Conservation (phyloP, 2,113 vertebrate species). For the Reinhardtius hippoglossoides region DNA sequence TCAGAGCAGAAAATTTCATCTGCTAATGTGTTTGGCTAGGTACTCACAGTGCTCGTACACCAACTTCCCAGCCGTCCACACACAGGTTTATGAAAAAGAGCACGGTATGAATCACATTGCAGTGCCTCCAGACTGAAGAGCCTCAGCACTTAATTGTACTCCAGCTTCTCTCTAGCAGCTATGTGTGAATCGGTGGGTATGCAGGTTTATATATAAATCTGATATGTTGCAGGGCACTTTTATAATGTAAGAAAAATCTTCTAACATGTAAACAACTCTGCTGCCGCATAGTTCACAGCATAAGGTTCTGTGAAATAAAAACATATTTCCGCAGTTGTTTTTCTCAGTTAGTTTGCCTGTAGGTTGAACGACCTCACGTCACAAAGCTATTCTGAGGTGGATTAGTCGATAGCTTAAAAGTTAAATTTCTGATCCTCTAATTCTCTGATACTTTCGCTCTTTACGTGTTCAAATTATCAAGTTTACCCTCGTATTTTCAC, state of each 20-base stretch:
- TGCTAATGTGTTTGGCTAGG: constrained; percentile 68
- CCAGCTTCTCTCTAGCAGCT: constrained; percentile 21
- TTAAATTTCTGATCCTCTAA: neutral
- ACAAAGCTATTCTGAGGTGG: neutral
- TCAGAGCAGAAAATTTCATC: constrained; percentile 69
- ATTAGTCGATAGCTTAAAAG: too few relatives aligned
- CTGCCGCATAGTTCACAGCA: neutral
- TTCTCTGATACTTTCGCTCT: too few relatives aligned
- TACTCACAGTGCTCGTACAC: constrained; percentile 46
- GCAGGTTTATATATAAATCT: constrained; percentile 28
- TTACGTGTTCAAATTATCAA: too few relatives aligned
- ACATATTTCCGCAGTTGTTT: neutral
- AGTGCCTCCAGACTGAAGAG: constrained; percentile 56
- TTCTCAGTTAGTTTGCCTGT: neutral
- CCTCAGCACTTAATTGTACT: constrained; percentile 48
- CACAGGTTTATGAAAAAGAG: constrained; percentile 52
- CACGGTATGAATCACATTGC: constrained; percentile 44
- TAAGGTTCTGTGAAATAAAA: neutral
- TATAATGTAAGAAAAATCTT: constrained; percentile 13
- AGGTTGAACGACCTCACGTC: neutral
- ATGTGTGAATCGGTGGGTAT: constrained; percentile 21
- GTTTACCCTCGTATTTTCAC: too few relatives aligned
- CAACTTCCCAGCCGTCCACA: constrained; percentile 40
- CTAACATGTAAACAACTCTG: constrained; percentile 3
- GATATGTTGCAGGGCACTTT: constrained; percentile 8